These are phyloP conservation scores for Gymnothorax reevesii DNA, from an alignment of 2,797 vertebrate genomes.

Conservation along the genomic window DNA sequence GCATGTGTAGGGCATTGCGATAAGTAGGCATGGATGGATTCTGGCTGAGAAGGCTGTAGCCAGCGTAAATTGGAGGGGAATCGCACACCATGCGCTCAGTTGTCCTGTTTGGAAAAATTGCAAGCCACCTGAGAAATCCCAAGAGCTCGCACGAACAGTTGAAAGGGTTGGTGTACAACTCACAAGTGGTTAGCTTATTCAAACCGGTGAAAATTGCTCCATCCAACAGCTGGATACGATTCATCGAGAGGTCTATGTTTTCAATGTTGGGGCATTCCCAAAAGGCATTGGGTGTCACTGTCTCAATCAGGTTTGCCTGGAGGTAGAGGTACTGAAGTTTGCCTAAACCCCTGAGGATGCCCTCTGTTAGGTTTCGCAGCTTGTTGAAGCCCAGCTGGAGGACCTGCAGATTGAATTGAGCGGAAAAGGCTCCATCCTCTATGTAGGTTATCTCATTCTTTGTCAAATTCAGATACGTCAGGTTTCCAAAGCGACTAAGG, in stretches of 20 bases:
- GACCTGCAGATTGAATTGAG: conserved; percentile 86
- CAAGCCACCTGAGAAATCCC: conserved; percentile 92
- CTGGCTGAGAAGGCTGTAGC: conserved; percentile 91
- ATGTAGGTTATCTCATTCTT: conserved; percentile 82
- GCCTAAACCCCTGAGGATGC: conserved; percentile 90
- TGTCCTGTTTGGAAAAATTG: conserved; percentile 87
- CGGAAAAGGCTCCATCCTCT: conserved; percentile 81
- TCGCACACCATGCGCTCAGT: conserved; percentile 97
- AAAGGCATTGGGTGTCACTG: conserved; percentile 91
- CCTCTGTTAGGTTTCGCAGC: conserved; percentile 93
- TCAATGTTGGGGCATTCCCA: conserved; percentile 95
- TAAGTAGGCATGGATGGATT: conserved; percentile 85
- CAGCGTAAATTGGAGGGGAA: conserved; percentile 84
- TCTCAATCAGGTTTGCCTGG: conserved; percentile 97
- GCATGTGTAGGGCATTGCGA: conserved; percentile 85
- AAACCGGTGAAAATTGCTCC: conserved; percentile 86
- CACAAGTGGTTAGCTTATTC: conserved; percentile 87
- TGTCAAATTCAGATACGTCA: conserved; percentile 85
- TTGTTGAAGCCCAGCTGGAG: conserved; percentile 97
- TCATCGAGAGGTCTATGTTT: conserved; percentile 98
- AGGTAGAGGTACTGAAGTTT: conserved; percentile 98
- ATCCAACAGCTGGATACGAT: conserved; percentile 83
- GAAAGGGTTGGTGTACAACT: conserved; percentile 98
- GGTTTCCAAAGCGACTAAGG: conserved; percentile 95
- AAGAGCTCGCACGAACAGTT: conserved; percentile 95